These are phyloP conservation scores for Noctua janthe DNA, from an alignment of 2,888 invertebrate species.

Conservation along the genomic window DNA sequence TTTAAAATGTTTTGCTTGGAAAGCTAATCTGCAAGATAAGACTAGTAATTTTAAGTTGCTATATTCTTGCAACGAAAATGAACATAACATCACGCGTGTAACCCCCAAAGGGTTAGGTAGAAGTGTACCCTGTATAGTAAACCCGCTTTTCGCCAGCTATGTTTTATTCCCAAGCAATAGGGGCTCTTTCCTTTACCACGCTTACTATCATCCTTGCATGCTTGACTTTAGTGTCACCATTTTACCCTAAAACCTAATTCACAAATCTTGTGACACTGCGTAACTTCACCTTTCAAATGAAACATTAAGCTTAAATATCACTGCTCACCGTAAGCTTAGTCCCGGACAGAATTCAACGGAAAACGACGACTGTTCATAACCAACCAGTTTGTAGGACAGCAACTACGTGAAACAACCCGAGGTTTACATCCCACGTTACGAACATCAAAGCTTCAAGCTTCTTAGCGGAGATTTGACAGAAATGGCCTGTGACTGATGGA, in stretches of 20 bases:
- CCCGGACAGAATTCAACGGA: conserved; percentile 1
- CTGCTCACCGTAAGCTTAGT: conserved; percentile 5
- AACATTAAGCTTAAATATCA: conserved; percentile 24
- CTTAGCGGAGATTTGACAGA: conserved; percentile 31
- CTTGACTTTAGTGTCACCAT: not conserved
- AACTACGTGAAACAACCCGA: conserved; percentile 21
- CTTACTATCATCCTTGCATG: not conserved
- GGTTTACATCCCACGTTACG: conserved; percentile 29
- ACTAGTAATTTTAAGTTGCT: not conserved
- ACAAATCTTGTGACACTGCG: not conserved
- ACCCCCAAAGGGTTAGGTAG: not conserved
- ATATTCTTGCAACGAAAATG: not conserved
- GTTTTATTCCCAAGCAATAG: not conserved
- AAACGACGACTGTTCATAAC: conserved; percentile 29
- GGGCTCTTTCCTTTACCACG: not conserved
- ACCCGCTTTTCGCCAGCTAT: not conserved
- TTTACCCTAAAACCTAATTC: not conserved
- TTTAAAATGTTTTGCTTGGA: conserved; percentile 2
- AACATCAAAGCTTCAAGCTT: conserved; percentile 45
- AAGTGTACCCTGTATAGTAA: not conserved
- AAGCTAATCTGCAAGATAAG: conserved; percentile 12
- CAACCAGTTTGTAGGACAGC: conserved; percentile 26
- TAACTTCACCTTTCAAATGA: conserved; percentile 16
- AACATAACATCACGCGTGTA: not conserved
- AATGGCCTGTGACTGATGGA: conserved; percentile 43